Base-by-base conservation (phyloP, 2,113 vertebrate species). In the Actenoides lindsayi region DNA sequence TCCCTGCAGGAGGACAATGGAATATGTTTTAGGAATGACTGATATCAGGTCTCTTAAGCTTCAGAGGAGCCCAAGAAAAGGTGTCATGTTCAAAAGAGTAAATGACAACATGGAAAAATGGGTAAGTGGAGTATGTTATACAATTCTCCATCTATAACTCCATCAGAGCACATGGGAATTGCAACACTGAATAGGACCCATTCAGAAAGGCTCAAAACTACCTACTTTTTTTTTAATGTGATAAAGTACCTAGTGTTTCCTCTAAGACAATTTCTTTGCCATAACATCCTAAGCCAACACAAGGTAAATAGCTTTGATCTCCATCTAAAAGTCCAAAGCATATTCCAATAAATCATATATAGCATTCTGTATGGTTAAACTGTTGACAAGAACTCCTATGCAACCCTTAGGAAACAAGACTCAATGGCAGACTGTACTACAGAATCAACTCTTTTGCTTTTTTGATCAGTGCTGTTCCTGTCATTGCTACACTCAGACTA, bases 1-100 rank as follows among this genome's bases (percentile, higher is more conserved):
- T 84, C n/a, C 65, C 8, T 83, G 92, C 81, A 94, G 94, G 90
- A 94, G 50, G 41, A 96, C 41, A 89, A 89, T 79, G 60, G 50
- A 87, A 51, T 59, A 81, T 59, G 70, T 88, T 92, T 97, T 83
- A 95, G 78, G 76, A 90, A 90, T 77, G 62, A 96, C 46, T 79
- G 89, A 92, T 85, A 88, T 67, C 23, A 70, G 48, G 35, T 87
- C 57, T 89, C 83, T 83, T 87, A 82, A 92, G 83, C 33, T 82
- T 89, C 71, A 73, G 41, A 76, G 56, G 53, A 96, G 88, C 71
- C 18, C 62, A 85, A 87, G 83, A 82, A 94, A 91, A 65, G 35
- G 37, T 33, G 4, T 27, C 11, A 16, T 6, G 13, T 35, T 85
- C 59, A 76, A 68, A 82, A 67, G 27, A 83, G 24, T n/a, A 90